phyloP scores from a whole-genome alignment of 1,140 invertebrate species.

The Panagrolaimus sp. region DNA sequence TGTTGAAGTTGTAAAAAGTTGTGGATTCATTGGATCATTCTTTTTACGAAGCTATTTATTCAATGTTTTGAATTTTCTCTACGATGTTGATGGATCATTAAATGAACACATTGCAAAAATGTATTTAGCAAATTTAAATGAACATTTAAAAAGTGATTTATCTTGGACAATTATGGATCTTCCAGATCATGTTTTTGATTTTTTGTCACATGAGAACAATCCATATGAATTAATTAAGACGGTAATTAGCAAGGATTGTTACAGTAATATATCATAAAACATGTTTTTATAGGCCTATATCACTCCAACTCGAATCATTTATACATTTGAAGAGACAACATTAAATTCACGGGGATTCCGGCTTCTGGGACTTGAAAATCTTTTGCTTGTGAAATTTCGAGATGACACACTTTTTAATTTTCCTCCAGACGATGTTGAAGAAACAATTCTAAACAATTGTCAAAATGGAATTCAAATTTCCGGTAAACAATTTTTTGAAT shows the following conservation, averaged over 20 bases:
- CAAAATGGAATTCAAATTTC: neutral
- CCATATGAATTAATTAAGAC: too few relatives aligned
- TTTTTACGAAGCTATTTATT: too few relatives aligned
- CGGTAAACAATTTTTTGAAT: slow-evolving; percentile 36
- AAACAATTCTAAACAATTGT: neutral
- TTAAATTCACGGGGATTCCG: neutral
- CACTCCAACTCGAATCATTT: slow-evolving; percentile 7
- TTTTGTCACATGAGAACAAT: too few relatives aligned
- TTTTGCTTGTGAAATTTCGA: neutral
- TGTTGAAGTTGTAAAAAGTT: neutral
- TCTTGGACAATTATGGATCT: too few relatives aligned
- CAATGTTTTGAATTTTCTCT: too few relatives aligned
- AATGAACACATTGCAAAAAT: too few relatives aligned
- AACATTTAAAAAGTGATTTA: too few relatives aligned
- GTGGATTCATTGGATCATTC: neutral
- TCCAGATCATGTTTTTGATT: too few relatives aligned
- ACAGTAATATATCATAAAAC: neutral
- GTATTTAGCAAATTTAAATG: too few relatives aligned
- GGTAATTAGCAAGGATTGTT: too few relatives aligned
- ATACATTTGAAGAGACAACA: neutral
- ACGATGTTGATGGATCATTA: too few relatives aligned
- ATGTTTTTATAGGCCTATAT: neutral
- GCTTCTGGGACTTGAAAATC: neutral
- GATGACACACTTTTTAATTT: slow-evolving; percentile 1
- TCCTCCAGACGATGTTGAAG: neutral